Base-by-base conservation (phyloP, 2,113 vertebrate species). In the Arothron firmamentum region DNA sequence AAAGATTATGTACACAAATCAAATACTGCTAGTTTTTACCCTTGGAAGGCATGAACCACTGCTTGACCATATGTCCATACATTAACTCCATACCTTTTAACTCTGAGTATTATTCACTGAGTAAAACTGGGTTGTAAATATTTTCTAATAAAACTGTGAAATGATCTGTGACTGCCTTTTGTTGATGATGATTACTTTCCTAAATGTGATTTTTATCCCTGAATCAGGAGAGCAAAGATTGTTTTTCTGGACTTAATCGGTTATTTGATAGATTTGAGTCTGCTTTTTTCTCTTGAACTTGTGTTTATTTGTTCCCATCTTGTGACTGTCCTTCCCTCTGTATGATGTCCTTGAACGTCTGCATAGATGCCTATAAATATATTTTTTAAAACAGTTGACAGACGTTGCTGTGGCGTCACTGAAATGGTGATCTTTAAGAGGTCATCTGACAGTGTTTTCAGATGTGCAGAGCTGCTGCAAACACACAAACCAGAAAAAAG, bases 111-210 rank as follows among this genome's bases (percentile, higher is more conserved):
- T 50, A 64, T 77, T 62, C 67, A 59, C 60, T 52, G 56, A 52
- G 63, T 61, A 65, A 69, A 17, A 61, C 54, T 4, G 53, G 28
- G 10, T 48, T 46, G 16, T 48, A 65, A 55, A 63, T 62, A 38
- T 56, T 38, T 67, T 28, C 43, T 54, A 58, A 80, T 80, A 76
- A 79, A 75, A 66, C 15, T 80, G 45, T 76, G 65, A 43, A 28
- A 59, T 17, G 72, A 72, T 75, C 49, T 66, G 42, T 49, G 19
- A 31, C 25, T 74, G 56, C 14, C 12, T 23, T 72, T 77, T 38
- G 8, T 65, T 75, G 55, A 0, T 38, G 21, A 23, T 23, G 3
- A 3, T 38, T 67, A 43, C 82, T 56, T 69, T 72, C 21, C 47
- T 11, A 68, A 65, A 72, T 64, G 5, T 43, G 46, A 9, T 31